Percentiles rank a stretch among this genome's conserved stretches.
phyloP scores from a whole-genome alignment of 2,797 vertebrate species.

The Scolopax rusticola region DNA sequence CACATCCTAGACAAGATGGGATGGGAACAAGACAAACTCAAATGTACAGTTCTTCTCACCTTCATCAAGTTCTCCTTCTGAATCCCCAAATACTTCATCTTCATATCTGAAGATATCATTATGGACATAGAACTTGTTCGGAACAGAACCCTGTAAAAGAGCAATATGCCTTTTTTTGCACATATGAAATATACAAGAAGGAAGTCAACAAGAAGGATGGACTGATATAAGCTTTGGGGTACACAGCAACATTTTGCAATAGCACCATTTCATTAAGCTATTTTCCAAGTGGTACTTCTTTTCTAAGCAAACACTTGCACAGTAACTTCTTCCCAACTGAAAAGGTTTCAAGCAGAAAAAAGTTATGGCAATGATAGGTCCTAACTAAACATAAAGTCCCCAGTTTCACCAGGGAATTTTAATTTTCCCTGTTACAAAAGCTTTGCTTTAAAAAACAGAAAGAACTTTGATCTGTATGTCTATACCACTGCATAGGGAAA shows the following conservation, averaged over 20 bases:
- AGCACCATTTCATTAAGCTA: not conserved
- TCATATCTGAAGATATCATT: slow-evolving; percentile 99
- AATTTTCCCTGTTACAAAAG: not conserved
- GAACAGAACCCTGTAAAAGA: slow-evolving; percentile 91
- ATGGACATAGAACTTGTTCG: slow-evolving; percentile 99
- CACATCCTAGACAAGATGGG: not conserved
- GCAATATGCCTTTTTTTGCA: not conserved
- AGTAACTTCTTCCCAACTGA: not conserved
- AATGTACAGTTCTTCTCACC: slow-evolving; percentile 72
- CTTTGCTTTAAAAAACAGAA: not conserved
- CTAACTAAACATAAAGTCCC: not conserved
- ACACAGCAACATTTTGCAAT: not conserved
- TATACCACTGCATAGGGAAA: not conserved
- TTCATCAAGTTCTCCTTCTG: slow-evolving; percentile 96
- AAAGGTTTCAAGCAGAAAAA: not conserved
- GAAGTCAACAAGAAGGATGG: not conserved
- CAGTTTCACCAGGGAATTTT: not conserved
- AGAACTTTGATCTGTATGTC: not conserved
- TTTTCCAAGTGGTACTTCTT: not conserved
- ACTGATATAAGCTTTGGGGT: rapidly evolving
- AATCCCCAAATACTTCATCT: slow-evolving; percentile 98
- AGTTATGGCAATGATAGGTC: not conserved
- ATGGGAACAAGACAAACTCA: not conserved
- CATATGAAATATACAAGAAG: rapidly evolving
- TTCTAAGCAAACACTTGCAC: not conserved